Evolutionary conservation across 1,140 invertebrate genomes (phyloP).

Genomic region (Orius insidiosus): DNA sequence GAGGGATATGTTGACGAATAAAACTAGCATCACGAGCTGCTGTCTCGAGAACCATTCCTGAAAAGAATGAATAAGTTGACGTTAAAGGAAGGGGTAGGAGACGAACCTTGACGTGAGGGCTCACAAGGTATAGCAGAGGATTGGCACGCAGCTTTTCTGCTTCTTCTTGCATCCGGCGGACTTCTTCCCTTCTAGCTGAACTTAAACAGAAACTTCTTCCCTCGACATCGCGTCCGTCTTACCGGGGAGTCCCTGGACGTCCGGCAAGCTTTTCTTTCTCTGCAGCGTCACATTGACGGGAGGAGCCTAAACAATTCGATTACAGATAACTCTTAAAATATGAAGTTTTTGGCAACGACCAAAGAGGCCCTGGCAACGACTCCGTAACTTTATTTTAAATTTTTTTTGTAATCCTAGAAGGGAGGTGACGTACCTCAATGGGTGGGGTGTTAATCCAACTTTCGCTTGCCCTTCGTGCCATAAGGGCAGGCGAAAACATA

Average conservation of each 20-base stretch:
- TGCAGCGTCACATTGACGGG: constrained; percentile 52
- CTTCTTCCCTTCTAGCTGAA: constrained; percentile 80
- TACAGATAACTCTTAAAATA: too few relatives aligned
- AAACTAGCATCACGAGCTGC: constrained; percentile 85
- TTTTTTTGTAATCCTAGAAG: constrained; percentile 1
- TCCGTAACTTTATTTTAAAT: too few relatives aligned
- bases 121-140: constrained; percentile 85
- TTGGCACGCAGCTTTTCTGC: constrained; percentile 81
- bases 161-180: constrained; percentile 77
- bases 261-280: constrained; percentile 88
- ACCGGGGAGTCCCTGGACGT: constrained; percentile 64
- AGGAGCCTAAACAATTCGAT: constrained; percentile 35
- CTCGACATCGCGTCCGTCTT: constrained; percentile 68
- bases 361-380: not conserved
- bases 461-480: constrained; percentile 63
- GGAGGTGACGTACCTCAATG: constrained; percentile 51
- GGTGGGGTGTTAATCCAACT: constrained; percentile 73
- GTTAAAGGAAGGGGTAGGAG: not conserved
- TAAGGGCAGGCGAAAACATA: constrained; percentile 63
- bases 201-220: constrained; percentile 90
- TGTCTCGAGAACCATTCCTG: constrained; percentile 97
- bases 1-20: constrained; percentile 89
- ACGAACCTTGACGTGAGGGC: constrained; percentile 90
- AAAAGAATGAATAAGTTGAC: constrained; percentile 27
- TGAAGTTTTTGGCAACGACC: too few relatives aligned